Evolutionary conservation across 2,888 invertebrate species (phyloP), one percentile per base, ranked within the genome.

Genomic region (Drosophila histrio): DNA sequence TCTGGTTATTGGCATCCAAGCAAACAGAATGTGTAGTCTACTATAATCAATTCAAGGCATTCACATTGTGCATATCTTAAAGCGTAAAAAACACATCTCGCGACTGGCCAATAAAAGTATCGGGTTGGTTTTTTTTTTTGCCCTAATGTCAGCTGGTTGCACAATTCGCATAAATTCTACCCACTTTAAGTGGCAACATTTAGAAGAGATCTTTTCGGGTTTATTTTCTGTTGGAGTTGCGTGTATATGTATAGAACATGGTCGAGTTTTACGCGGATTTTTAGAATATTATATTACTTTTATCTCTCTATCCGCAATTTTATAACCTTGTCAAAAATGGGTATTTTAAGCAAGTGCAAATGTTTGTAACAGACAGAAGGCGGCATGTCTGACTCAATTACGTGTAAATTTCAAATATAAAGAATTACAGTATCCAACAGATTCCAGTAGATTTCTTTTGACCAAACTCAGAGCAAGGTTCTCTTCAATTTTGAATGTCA

Each of bases 21-120:
- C 53, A 58, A 28, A 38, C 44, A 61, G 17, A 57, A 60, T 57
- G 49, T 39, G 52, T 43, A 17, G 59, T 39, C 43, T 57, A 59
- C 43, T 57, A 59, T 58, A 72, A 77, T 77, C 74, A 77, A 76
- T 74, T 71, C 32, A 41, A 60, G 66, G 46, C 57, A 60, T 59
- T 56, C 28, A 17, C 63, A 44, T 41, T 68, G 62, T 30, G 57
- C 53, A 73, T 61, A 73, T 67, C 71, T 72, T 57, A 28, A 62
- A 53, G 52, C 52, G 24, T 22, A 30, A 34, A 30, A 34, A 59
- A 21, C 54, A 34, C 54, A 38, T 21, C 19, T 24, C 41, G 52
- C 28, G 13, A 30, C 15, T 41, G 34, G 57, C 38, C 74, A 58
- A 72, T 72, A 72, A 72, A 50, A 62, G 36, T 54, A 46, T 67